Percentiles rank a stretch among this genome's conserved stretches.
Evolutionary conservation across 30 jellyfish, hydroid and myxozoan species (phyloP).

Genomic region (Sanderia malayensis): DNA sequence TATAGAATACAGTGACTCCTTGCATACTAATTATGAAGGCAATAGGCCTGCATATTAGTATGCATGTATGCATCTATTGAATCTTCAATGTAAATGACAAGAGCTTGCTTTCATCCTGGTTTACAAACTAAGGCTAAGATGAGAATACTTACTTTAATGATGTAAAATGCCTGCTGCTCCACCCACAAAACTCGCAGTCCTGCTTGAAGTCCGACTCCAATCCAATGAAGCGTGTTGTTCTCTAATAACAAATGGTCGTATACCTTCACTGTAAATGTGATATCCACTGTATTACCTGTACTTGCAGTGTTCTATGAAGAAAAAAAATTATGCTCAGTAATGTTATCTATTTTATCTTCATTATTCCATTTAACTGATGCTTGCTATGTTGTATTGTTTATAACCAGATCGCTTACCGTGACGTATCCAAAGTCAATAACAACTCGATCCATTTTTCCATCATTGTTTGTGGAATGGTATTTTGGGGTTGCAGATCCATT

Average conservation of each 20-base stretch:
- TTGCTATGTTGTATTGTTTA: too few species aligned
- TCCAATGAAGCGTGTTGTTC: slow-evolving; percentile 66
- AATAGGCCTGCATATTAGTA: too few species aligned
- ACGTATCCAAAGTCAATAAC: slow-evolving; percentile 65
- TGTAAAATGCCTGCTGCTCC: slow-evolving; percentile 62
- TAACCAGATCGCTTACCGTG: too few species aligned
- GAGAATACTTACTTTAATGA: slow-evolving; percentile 51
- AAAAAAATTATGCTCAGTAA: background rate
- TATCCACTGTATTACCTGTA: slow-evolving; percentile 44
- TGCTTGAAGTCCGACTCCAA: slow-evolving; percentile 95
- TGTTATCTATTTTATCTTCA: too few species aligned
- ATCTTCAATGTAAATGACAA: too few species aligned
- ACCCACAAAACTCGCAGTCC: slow-evolving; percentile 88
- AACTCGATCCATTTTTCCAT: slow-evolving; percentile 56
- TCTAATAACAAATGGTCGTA: slow-evolving; percentile 64
- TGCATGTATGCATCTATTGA: too few species aligned
- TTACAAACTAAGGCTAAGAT: background rate
- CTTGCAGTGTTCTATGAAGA: slow-evolving; percentile 16
- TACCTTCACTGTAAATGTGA: slow-evolving; percentile 53
- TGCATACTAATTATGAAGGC: too few species aligned
- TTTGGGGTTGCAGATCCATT: slow-evolving; percentile 50
- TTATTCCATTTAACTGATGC: too few species aligned
- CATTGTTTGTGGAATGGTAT: slow-evolving; percentile 43
- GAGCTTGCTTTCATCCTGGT: too few species aligned
- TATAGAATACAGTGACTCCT: too few species aligned